Base-by-base conservation (phyloP, 1,140 invertebrate species). In the Drosophila lacteicornis region DNA sequence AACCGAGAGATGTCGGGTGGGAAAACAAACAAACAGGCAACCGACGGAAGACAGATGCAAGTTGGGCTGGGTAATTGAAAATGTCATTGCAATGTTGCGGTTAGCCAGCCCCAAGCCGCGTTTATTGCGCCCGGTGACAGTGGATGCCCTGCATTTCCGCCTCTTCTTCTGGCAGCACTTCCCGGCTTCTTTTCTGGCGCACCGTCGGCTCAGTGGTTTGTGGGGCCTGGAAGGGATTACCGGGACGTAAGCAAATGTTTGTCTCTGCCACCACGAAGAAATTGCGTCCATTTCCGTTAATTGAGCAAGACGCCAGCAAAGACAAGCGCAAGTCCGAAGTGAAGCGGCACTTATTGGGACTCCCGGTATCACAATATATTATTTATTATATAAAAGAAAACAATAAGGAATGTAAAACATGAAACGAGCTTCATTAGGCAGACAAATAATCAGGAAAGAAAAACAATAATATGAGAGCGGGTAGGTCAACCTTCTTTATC, bases 11-110 rank as follows among this genome's bases (percentile, higher is more conserved):
- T 17, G 22, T 43, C 27, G 75, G 73, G 57, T 87, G 83, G 84
- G 84, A 87, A 82, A 80, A 67, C 84, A 83, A 87, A 69, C 66
- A 33, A 36, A 36, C 33, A 33, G 11, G 8, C 33, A 86, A 43
- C 25, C 4, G 25, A 17, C 40, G 4, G 49, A 58, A 15, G 30
- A 40, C 55, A 56, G 68, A 51, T 42, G 49, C 59, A 33, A 25
- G 57, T 38, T 33, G 43, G 25, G 19, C 33, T 45, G 13, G 46
- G 47, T 90, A 71, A 83, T 57, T 75, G 65, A 47, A 78, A 87
- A 80, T 88, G 83, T 78, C 85, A 88, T 78, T 83, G 75, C 77
- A 70, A 75, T 70, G 83, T 87, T 84, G 66, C 47, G 57, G 65
- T 77, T 57, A 47, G 36, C 33, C 45, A 15, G 17, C 27, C 22